phyloP scores from a whole-genome alignment of 2,113 vertebrate genomes.

The Mustela nigripes region DNA sequence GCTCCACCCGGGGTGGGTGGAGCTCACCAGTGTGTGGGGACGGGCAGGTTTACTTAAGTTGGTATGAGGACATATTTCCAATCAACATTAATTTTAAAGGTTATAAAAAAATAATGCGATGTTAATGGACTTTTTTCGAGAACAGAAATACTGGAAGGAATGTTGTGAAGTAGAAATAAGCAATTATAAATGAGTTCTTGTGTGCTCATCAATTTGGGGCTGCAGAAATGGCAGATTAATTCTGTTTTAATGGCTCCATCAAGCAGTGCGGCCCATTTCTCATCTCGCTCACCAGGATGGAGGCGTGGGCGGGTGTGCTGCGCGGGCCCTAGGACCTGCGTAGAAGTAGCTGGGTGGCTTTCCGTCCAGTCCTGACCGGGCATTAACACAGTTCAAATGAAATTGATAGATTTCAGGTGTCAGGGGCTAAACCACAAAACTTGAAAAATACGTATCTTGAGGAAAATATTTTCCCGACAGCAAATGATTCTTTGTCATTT shows the following conservation, averaged over 20 bases:
- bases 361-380: background rate
- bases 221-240: constrained; percentile 50
- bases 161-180: constrained; percentile 60
- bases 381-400: background rate
- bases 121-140: constrained; percentile 44
- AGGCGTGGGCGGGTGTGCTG: background rate
- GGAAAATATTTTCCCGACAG: constrained; percentile 35
- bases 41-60: background rate
- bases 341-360: background rate
- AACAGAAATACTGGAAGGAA: constrained; percentile 47
- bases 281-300: background rate
- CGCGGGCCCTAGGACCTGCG: background rate
- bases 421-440: constrained; percentile 5
- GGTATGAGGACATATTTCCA: background rate
- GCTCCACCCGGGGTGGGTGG: rapidly evolving
- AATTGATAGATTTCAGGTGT: background rate
- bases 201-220: constrained; percentile 12
- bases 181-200: constrained; percentile 53
- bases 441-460: background rate
- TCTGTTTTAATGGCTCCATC: background rate
- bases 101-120: constrained; percentile 49
- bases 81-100: constrained; percentile 53
- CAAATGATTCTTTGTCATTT: background rate
- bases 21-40: rapidly evolving
- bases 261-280: background rate